These are phyloP conservation scores for Gambelia wislizenii DNA, from an alignment of 2,797 vertebrate species.

Conservation along the genomic window DNA sequence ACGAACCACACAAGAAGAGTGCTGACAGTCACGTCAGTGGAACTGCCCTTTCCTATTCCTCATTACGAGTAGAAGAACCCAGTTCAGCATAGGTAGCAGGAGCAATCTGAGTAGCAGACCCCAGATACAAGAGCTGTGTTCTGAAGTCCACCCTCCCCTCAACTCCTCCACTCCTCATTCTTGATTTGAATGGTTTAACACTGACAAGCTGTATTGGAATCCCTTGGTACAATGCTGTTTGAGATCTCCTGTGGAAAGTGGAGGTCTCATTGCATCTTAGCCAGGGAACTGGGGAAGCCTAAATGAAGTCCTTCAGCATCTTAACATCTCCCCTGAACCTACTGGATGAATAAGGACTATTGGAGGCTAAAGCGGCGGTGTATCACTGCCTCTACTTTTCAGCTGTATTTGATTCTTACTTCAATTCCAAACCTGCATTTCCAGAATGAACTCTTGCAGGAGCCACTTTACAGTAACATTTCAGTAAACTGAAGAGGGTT, in stretches of 20 bases:
- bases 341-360: not conserved
- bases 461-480: not conserved
- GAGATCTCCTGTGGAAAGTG: not conserved
- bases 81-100: no score
- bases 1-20: not conserved
- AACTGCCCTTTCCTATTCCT: not conserved
- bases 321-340: not conserved
- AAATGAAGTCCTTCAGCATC: not conserved
- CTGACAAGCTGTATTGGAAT: not conserved
- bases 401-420: not conserved
- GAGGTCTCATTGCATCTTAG: not conserved
- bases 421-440: not conserved
- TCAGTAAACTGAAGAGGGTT: not conserved
- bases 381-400: no score
- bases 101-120: not conserved
- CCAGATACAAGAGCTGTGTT: not conserved
- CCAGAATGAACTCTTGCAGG: not conserved
- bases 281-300: not conserved
- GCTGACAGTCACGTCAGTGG: not conserved
- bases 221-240: not conserved
- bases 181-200: not conserved
- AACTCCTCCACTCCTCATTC: not conserved
- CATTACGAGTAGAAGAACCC: no score
- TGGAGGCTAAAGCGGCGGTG: no score
- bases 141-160: no score